These are phyloP conservation scores for Drosophila ohnishii DNA, from an alignment of 1,140 invertebrate genomes.

Conservation along the genomic window DNA sequence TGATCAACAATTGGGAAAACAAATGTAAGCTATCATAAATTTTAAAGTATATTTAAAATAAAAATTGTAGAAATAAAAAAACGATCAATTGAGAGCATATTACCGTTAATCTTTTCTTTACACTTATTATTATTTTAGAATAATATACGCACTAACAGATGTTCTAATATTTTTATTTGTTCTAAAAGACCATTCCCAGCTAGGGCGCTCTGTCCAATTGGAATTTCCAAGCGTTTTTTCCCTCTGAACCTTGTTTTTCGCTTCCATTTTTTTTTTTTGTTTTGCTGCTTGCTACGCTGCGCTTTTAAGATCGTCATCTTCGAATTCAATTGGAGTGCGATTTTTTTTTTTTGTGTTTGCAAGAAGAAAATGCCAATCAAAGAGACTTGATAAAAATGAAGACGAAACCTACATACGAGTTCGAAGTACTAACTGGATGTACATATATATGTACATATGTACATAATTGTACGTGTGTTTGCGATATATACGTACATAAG, in stretches of 20 bases:
- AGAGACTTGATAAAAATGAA: constrained; percentile 19
- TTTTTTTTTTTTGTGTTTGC: constrained; percentile 4
- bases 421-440: constrained; percentile 11
- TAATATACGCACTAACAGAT: not conserved
- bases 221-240: constrained; percentile 12
- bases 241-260: not conserved
- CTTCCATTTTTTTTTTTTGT: constrained; percentile 4
- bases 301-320: constrained; percentile 27
- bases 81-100: not conserved
- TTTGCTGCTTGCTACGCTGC: not conserved
- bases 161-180: not conserved
- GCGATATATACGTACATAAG: not conserved
- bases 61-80: not conserved
- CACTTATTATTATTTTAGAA: not conserved
- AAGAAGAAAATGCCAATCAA: constrained; percentile 19
- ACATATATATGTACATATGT: not conserved
- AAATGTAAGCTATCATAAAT: not conserved
- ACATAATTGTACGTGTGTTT: not conserved
- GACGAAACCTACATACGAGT: constrained; percentile 2
- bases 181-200: not conserved
- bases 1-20: not conserved
- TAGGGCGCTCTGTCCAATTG: not conserved
- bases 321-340: constrained; percentile 20
- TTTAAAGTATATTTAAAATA: too few species aligned
- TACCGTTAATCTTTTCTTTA: constrained; percentile 14